phyloP scores from a whole-genome alignment of 2,113 vertebrate species.

The Colinus virginianus region DNA sequence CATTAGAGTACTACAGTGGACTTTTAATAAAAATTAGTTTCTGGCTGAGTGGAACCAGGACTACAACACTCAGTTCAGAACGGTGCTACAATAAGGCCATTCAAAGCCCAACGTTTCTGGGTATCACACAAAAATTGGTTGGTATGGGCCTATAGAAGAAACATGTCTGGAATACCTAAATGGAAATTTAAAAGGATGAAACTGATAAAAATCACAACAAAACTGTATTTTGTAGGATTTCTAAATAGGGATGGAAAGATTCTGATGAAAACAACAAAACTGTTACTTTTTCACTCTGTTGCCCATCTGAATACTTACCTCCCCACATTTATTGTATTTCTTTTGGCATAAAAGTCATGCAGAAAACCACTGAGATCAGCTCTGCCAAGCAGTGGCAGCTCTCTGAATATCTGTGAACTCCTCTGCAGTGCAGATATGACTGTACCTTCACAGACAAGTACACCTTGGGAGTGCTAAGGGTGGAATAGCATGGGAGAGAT shows the following conservation, averaged over 20 bases:
- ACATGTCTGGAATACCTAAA: accelerated
- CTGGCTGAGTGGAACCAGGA: neutral
- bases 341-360: too few relatives aligned
- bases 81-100: neutral
- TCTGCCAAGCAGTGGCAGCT: too few relatives aligned
- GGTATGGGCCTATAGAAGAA: neutral
- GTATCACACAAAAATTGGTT: neutral
- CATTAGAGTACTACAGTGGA: accelerated
- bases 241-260: neutral
- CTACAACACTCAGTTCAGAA: neutral
- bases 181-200: neutral
- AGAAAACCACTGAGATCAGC: too few relatives aligned
- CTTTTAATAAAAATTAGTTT: neutral
- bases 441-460: too few relatives aligned
- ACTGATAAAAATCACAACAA: neutral
- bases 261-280: neutral
- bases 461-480: too few relatives aligned
- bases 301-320: too few relatives aligned
- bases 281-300: accelerated
- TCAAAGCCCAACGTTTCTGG: neutral
- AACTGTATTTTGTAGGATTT: neutral
- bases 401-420: too few relatives aligned
- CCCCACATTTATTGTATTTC: too few relatives aligned
- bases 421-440: too few relatives aligned
- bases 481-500: too few relatives aligned